These are phyloP conservation scores for Zaprionus davidi DNA, from an alignment of 1,140 invertebrate species.

Conservation along the genomic window DNA sequence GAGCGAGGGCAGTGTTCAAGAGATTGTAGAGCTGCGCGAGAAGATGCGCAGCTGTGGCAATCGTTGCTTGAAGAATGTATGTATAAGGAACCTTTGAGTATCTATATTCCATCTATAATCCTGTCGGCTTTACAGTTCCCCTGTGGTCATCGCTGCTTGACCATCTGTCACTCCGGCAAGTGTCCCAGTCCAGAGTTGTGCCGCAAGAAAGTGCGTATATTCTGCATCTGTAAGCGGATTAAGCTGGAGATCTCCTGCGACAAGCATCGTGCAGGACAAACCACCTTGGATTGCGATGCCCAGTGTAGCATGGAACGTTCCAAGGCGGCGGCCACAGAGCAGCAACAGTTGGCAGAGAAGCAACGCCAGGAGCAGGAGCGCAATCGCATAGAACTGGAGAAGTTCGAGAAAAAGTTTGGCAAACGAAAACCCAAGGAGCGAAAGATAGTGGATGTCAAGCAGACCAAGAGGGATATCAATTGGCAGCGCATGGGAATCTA, in stretches of 20 bases:
- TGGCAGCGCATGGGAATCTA: slow-evolving; percentile 63
- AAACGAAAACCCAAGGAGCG: slow-evolving; percentile 86
- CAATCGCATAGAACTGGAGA: slow-evolving; percentile 89
- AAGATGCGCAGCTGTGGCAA: slow-evolving; percentile 85
- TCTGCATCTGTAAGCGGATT: slow-evolving; percentile 89
- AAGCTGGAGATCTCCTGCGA: slow-evolving; percentile 91
- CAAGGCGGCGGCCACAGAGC: slow-evolving; percentile 85
- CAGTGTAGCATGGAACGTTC: slow-evolving; percentile 86
- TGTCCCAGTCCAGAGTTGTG: slow-evolving; percentile 90
- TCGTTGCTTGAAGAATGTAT: slow-evolving; percentile 93
- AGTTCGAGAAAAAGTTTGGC: slow-evolving; percentile 90
- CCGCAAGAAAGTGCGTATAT: slow-evolving; percentile 91
- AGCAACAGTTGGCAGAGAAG: slow-evolving; percentile 86
- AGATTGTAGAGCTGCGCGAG: slow-evolving; percentile 70
- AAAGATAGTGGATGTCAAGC: slow-evolving; percentile 61
- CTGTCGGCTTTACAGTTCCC: slow-evolving; percentile 85
- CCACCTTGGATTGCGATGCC: slow-evolving; percentile 87
- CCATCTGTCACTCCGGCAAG: slow-evolving; percentile 90
- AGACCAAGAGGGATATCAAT: slow-evolving; percentile 50
- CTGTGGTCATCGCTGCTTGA: slow-evolving; percentile 91
- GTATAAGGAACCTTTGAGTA: slow-evolving; percentile 39
- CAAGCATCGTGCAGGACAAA: slow-evolving; percentile 85
- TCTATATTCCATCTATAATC: background rate
- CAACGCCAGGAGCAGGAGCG: slow-evolving; percentile 87
- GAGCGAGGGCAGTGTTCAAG: slow-evolving; percentile 85